Evolutionary conservation across 2,888 invertebrate genomes (phyloP).

Genomic region (Tholera decimalis): DNA sequence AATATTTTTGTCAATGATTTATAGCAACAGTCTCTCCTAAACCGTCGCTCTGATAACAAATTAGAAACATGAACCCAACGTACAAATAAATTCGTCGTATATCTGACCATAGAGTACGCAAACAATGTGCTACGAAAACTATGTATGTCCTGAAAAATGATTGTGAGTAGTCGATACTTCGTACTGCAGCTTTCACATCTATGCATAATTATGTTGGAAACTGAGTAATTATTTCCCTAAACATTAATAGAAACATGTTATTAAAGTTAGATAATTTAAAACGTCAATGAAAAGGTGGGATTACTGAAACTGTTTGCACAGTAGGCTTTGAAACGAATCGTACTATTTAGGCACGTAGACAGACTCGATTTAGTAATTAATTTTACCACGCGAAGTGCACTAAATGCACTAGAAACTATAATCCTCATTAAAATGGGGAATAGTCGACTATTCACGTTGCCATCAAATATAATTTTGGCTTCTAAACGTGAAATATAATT

Average conservation of each 20-base stretch:
- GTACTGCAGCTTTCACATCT: background rate
- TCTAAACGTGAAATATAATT: slow-evolving; percentile 86
- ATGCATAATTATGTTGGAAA: background rate
- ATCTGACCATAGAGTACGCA: background rate
- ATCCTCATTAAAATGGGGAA: slow-evolving; percentile 90
- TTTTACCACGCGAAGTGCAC: slow-evolving; percentile 89
- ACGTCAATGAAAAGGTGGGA: slow-evolving; percentile 63
- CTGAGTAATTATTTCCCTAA: slow-evolving; percentile 1
- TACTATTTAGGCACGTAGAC: slow-evolving; percentile 80
- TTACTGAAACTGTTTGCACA: slow-evolving; percentile 74
- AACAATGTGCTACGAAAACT: slow-evolving; percentile 15
- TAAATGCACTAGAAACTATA: slow-evolving; percentile 90
- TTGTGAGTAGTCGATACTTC: too few species aligned
- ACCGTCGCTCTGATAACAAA: background rate
- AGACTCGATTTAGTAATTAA: slow-evolving; percentile 90
- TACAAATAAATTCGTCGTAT: background rate
- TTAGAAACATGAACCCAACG: background rate
- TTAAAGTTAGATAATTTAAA: slow-evolving; percentile 50
- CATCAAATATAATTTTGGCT: slow-evolving; percentile 89
- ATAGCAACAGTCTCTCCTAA: background rate
- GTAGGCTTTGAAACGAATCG: slow-evolving; percentile 80
- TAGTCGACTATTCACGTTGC: slow-evolving; percentile 87
- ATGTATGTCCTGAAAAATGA: too few species aligned
- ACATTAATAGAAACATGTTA: slow-evolving; percentile 30
- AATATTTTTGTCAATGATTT: background rate